Conservation (phyloP, 2,113 vertebrate genomes). For the Agelaius tricolor region DNA sequence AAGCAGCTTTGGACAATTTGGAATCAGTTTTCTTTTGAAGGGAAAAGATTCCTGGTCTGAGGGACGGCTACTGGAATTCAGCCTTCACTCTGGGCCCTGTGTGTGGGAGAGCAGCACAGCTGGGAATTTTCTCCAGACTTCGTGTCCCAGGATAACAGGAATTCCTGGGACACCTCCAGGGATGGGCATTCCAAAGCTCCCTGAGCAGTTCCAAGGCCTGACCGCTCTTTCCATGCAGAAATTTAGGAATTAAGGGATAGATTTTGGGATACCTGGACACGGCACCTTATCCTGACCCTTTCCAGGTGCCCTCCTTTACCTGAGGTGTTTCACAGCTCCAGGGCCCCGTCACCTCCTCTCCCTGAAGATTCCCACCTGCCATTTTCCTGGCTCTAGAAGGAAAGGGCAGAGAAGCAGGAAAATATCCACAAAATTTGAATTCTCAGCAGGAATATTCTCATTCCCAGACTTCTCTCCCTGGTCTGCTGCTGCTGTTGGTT, state of each 20-base stretch:
- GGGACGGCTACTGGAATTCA: too few species aligned
- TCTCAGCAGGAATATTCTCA: background rate
- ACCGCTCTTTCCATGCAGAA: background rate
- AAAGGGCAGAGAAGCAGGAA: background rate
- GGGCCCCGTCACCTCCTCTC: background rate
- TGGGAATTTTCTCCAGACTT: too few species aligned
- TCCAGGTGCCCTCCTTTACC: background rate
- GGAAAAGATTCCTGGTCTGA: too few species aligned
- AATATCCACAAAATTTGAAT: fast-evolving
- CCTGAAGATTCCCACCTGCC: background rate
- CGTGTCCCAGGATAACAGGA: background rate
- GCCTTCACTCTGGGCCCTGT: too few species aligned
- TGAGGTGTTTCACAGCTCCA: background rate
- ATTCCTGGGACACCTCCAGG: background rate
- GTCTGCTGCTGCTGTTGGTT: background rate
- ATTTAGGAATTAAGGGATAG: background rate
- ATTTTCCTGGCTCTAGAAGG: background rate
- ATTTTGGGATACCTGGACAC: background rate
- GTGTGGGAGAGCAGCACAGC: too few species aligned
- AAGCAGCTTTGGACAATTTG: too few species aligned
- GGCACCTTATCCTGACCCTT: background rate
- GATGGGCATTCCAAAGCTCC: background rate
- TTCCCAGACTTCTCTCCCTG: background rate
- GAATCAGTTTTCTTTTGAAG: too few species aligned
- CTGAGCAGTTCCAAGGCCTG: background rate